Base-by-base conservation (phyloP, 53 echinoderm and acorn worm species). In the Paelopatides confundens region DNA sequence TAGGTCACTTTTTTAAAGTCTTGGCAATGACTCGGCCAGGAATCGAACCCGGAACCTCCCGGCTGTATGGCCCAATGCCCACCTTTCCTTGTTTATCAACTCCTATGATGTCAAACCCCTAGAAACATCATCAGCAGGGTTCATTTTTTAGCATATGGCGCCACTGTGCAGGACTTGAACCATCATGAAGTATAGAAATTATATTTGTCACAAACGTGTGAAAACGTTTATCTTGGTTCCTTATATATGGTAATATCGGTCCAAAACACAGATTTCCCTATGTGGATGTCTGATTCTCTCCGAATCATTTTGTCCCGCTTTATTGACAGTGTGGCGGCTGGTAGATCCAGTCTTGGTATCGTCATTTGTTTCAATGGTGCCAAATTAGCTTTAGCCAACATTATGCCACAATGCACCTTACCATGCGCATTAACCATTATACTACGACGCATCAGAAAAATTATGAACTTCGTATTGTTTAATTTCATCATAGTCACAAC, bases 391-490 rank as follows among this genome's bases (percentile, higher is more conserved):
- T 93, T 93, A 31, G 62, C 93, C 66, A 89, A 46, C 35, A 89
- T 31, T 27, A 93, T 87, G 3, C 43, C 29, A 43, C 89, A 86
- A 82, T 71, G 71, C 14, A 83, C 65, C 40, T 62, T 49, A 58
- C 82, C 70, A 31, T 66, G 31, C 62, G 8, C 17, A 21, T 29
- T 21, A n/a, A 46, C 28, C 11, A 13, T 26, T 17, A 37, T 46
- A 77, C 48, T 91, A 86, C n/a, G 91, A 86, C 3, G 90, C 95
- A 84, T 95, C 95, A n/a, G 81, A 50, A 33, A 93, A 93, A 37
- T 90, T 88, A 43, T 93, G 93, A 37, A 92, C 49, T 29, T 95
- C 58, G 36, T 86, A 86, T 34, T 62, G 52, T 18, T 31, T 69
- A 14, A 71, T 69, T n/a, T 63, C 64, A 39, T 77, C 85, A 48